Evolutionary conservation across 2,888 invertebrate genomes (phyloP), one percentile per base, ranked within the genome.

Genomic region (Phortica okadai): DNA sequence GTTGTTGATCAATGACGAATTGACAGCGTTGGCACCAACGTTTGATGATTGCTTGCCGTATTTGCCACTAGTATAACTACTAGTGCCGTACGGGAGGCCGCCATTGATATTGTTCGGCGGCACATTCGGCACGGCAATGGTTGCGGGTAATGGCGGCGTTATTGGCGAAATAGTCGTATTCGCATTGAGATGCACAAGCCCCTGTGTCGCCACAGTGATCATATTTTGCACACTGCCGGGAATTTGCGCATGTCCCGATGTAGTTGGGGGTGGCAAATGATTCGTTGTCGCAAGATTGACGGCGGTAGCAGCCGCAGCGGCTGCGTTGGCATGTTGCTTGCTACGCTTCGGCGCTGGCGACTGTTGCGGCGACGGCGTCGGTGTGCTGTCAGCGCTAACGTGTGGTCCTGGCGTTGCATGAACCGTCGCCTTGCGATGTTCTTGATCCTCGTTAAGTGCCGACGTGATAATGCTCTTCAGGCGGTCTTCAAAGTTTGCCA

Each of bases 401-500:
- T 21, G 59, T 58, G 88, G 89, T 45, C 89, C 90, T 0, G 21
- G 16, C 16, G 21, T 6, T 25, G 77, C 62, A 3, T 76, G 72
- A 16, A 72, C 59, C 1, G 86, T 84, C 11, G 88, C 89, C 73
- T 90, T 91, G 45, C 91, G 90, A 67, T 92, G 92, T 79, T 92
- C 92, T 87, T 96, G 96, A 90, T 97, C 97, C 90, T 97, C 97
- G 90, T 97, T 97, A 56, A 97, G 92, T 74, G 96, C 97, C 3
- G 95, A 95, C 2, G 96, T 96, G 80, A 97, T 97, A 78, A 97
- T 96, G 89, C 95, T 96, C 92, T 97, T 96, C 64, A 97, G 93
- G 42, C 97, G 93, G 91, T 98, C 97, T 91, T 98, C 97, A 90
- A 97, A 97, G 91, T 97, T 97, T 75, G 96, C 95, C 79, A 95